A percentile compares a stretch with the other conserved stretches of the same genome.
These are phyloP conservation scores for Folsomia manolachei DNA, from an alignment of 2,888 invertebrate genomes.

Conservation along the genomic window DNA sequence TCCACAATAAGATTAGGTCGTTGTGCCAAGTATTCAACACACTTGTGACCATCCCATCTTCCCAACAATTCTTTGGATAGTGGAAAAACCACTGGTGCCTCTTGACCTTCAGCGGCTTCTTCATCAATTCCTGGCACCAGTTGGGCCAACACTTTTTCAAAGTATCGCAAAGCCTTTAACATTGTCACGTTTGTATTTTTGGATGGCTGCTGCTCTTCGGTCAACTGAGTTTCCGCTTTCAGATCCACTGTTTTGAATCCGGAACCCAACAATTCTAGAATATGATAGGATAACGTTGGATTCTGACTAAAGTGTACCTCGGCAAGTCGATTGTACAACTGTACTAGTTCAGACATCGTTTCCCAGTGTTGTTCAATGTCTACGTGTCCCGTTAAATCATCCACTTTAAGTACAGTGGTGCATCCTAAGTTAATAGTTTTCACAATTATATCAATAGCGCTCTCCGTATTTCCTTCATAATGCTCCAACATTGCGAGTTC, in stretches of 20 bases:
- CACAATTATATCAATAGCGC: slow-evolving; percentile 34
- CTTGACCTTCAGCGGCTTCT: slow-evolving; percentile 4
- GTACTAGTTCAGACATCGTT: slow-evolving; percentile 32
- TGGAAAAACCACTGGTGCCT: slow-evolving; percentile 1
- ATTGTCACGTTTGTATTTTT: slow-evolving; percentile 33
- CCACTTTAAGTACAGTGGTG: slow-evolving; percentile 22
- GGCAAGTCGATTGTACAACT: slow-evolving; percentile 38
- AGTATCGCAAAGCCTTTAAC: slow-evolving; percentile 41
- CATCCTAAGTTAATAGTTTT: slow-evolving; percentile 44
- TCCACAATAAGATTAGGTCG: slow-evolving; percentile 43
- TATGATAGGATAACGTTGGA: slow-evolving; percentile 26
- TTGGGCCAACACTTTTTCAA: slow-evolving; percentile 35
- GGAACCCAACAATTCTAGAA: slow-evolving; percentile 39
- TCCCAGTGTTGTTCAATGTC: slow-evolving; percentile 35
- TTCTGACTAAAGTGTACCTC: slow-evolving; percentile 38
- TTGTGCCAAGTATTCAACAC: slow-evolving; percentile 43
- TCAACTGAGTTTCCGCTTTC: too few species aligned
- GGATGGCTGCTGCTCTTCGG: slow-evolving; percentile 11
- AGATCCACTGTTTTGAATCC: slow-evolving; percentile 34
- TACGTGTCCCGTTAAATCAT: slow-evolving; percentile 10
- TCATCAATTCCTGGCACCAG: slow-evolving; percentile 24
- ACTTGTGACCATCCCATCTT: slow-evolving; percentile 41
- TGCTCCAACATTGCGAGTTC: slow-evolving; percentile 48
- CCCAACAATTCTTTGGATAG: slow-evolving; percentile 17
- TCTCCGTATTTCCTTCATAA: slow-evolving; percentile 33